These are phyloP conservation scores for Ceriagrion tenellum DNA, from an alignment of 2,888 invertebrate genomes.

Conservation along the genomic window DNA sequence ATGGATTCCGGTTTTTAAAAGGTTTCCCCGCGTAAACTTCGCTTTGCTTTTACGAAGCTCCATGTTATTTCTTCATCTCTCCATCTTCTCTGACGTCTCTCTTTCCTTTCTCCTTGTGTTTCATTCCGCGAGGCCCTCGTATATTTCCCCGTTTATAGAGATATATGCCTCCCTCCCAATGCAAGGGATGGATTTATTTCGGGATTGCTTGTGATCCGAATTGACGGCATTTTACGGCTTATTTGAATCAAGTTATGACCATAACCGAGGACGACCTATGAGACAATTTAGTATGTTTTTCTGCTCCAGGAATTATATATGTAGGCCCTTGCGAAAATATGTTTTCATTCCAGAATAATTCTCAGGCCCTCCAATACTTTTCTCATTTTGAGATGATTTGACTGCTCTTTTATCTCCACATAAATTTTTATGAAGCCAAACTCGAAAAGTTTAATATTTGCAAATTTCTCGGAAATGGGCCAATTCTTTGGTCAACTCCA, in stretches of 20 bases:
- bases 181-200: background rate
- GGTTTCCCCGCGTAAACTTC: conserved; percentile 1
- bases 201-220: background rate
- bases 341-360: background rate
- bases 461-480: background rate
- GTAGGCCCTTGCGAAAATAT: background rate
- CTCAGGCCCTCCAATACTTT: background rate
- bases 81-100: background rate
- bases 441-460: background rate
- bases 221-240: background rate
- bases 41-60: background rate
- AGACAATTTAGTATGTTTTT: background rate
- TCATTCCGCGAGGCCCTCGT: background rate
- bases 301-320: background rate
- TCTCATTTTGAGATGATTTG: background rate
- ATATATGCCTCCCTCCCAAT: background rate
- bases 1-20: background rate
- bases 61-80: background rate
- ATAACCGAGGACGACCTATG: background rate
- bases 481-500: background rate
- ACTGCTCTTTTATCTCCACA: background rate
- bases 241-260: conserved; percentile 1
- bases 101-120: background rate
- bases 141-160: background rate
- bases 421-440: background rate